phyloP scores from a whole-genome alignment of 2,888 invertebrate genomes.

The Acronicta leporina region DNA sequence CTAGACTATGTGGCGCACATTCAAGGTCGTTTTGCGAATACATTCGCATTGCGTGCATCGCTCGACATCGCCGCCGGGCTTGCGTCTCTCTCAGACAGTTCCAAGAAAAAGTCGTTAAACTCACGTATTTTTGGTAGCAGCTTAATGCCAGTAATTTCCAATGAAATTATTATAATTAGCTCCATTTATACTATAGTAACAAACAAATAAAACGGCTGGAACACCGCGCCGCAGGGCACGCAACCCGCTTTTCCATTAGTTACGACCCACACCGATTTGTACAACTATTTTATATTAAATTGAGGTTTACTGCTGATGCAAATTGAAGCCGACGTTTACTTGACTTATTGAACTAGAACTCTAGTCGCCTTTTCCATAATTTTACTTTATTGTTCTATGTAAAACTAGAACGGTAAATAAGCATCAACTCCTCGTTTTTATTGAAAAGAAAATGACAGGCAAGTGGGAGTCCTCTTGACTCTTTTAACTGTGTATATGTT shows the following conservation, averaged over 20 bases:
- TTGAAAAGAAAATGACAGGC: not conserved
- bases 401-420: not conserved
- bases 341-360: conserved; percentile 40
- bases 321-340: conserved; percentile 33
- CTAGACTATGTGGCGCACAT: conserved; percentile 50
- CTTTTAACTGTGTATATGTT: too few species aligned
- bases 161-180: conserved; percentile 88
- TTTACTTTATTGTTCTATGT: not conserved
- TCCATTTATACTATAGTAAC: conserved; percentile 87
- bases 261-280: conserved; percentile 65
- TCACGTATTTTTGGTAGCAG: conserved; percentile 89
- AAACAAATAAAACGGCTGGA: conserved; percentile 87
- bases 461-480: not conserved
- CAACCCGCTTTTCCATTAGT: conserved; percentile 67
- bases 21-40: conserved; percentile 78
- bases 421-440: not conserved
- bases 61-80: conserved; percentile 73
- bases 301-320: conserved; percentile 53
- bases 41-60: conserved; percentile 70
- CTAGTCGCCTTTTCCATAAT: conserved; percentile 4
- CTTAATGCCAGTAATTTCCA: conserved; percentile 88
- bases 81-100: conserved; percentile 77
- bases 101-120: conserved; percentile 88
- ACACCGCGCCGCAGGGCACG: conserved; percentile 71
- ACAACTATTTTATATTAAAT: conserved; percentile 65